A percentile compares a stretch with the other conserved stretches of the same genome.
Evolutionary conservation across 1,140 invertebrate species (phyloP).

Genomic region (Oryzaephilus surinamensis): DNA sequence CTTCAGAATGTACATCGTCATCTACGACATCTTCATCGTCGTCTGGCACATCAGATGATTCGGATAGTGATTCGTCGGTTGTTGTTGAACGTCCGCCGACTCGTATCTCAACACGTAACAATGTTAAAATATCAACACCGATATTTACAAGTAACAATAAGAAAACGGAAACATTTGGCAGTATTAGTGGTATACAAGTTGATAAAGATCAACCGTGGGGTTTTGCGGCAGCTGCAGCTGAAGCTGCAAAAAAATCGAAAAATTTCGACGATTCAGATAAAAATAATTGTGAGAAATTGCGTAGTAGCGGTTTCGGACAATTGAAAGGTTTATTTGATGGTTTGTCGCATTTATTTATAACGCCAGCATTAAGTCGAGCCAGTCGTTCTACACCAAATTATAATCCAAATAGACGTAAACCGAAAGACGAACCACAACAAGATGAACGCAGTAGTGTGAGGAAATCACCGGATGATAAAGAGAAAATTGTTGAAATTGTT

Average conservation of each 20-base stretch:
- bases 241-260: slow-evolving; percentile 35
- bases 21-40: slow-evolving; percentile 9
- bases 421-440: slow-evolving; percentile 15
- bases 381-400: slow-evolving; percentile 40
- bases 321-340: slow-evolving; percentile 72
- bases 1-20: neutral
- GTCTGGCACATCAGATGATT: slow-evolving; percentile 32
- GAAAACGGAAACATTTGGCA: slow-evolving; percentile 37
- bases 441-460: slow-evolving; percentile 8
- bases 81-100: slow-evolving; percentile 9
- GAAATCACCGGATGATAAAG: slow-evolving; percentile 31
- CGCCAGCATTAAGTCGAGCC: slow-evolving; percentile 37
- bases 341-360: slow-evolving; percentile 71
- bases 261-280: slow-evolving; percentile 37
- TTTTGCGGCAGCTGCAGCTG: slow-evolving; percentile 58
- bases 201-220: slow-evolving; percentile 55
- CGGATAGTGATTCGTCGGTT: slow-evolving; percentile 32
- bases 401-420: slow-evolving; percentile 38
- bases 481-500: neutral
- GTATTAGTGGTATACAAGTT: slow-evolving; percentile 37
- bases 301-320: slow-evolving; percentile 43
- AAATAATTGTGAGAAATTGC: slow-evolving; percentile 33
- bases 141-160: slow-evolving; percentile 12
- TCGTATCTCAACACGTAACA: slow-evolving; percentile 7
- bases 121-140: slow-evolving; percentile 18